Evolutionary conservation across 1,140 invertebrate genomes (phyloP), one percentile per base, ranked within the genome.

Genomic region (Panulirus ornatus): DNA sequence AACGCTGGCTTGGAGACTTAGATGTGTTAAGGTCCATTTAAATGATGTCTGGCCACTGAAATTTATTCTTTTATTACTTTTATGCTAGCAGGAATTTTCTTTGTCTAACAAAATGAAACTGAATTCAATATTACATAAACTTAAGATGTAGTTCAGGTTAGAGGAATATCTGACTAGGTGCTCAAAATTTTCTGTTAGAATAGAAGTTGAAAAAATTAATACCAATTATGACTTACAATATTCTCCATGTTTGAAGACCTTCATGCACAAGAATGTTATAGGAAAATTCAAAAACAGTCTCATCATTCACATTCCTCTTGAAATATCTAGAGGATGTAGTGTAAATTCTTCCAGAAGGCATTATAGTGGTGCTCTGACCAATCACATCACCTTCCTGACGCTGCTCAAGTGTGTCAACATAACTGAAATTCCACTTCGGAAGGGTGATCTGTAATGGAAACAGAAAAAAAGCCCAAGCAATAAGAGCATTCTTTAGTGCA

Each of bases 41-140:
- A 83, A 75, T 16, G 51, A 58, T 44, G 75, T 70, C 30, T 83
- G 40, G 1, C n/a, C 79, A n/a, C 87, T 89, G 79, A 75, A 83
- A 73, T 14, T 44, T 63, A 19, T 19, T 11, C 22, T 11, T 34
- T 6, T 14, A 34, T 42, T 14, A 19, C 0, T 44, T 11, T 78
- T n/a, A 16, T 11, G 40, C 16, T 6, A 40, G 22, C 42, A 42
- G 2, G 22, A 16, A 9, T 40, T 75, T 2, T 9, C 5, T 47
- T n/a, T n/a, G n/a, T n/a, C n/a, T n/a, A n/a, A n/a, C n/a, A n/a
- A n/a, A n/a, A n/a, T n/a, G n/a, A 58, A 8, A 9, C 0, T 47
- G 44, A 8, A 47, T 16, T 47, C 8, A 9, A 16, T 47, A 47
- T 47, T 47, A 9, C 8, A 47, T 19, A 11, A 54, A 19, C n/a